phyloP scores from a whole-genome alignment of 2,113 vertebrate genomes.

The Heteronetta atricapilla region DNA sequence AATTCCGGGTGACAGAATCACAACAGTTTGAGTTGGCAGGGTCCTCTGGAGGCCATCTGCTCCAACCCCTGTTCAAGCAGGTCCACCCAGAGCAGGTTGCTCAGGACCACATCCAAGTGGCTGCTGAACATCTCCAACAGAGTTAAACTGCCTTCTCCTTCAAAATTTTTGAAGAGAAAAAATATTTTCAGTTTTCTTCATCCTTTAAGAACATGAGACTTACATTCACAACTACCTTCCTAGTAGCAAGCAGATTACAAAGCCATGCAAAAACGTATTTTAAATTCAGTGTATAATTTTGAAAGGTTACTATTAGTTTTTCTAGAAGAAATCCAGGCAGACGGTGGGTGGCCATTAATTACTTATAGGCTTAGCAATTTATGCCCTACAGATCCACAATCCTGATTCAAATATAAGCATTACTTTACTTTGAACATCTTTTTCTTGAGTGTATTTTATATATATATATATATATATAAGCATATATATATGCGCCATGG shows the following conservation, averaged over 20 bases:
- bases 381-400: neutral
- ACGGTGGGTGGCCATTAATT: neutral
- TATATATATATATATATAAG: too few species aligned
- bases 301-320: neutral
- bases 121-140: neutral
- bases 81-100: neutral
- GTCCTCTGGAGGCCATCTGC: neutral
- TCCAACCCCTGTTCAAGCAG: neutral
- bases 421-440: neutral
- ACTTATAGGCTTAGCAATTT: neutral
- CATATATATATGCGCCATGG: neutral
- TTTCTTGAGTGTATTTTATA: neutral
- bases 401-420: neutral
- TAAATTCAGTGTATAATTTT: neutral
- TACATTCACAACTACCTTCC: neutral
- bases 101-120: neutral
- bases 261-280: rapidly evolving
- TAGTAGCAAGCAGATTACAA: neutral
- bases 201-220: neutral
- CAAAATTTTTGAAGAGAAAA: neutral
- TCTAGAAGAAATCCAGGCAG: neutral
- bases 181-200: neutral
- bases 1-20: neutral
- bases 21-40: neutral
- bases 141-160: neutral